Conservation (phyloP, 2,888 invertebrate genomes). For the Liposcelis brunnea region DNA sequence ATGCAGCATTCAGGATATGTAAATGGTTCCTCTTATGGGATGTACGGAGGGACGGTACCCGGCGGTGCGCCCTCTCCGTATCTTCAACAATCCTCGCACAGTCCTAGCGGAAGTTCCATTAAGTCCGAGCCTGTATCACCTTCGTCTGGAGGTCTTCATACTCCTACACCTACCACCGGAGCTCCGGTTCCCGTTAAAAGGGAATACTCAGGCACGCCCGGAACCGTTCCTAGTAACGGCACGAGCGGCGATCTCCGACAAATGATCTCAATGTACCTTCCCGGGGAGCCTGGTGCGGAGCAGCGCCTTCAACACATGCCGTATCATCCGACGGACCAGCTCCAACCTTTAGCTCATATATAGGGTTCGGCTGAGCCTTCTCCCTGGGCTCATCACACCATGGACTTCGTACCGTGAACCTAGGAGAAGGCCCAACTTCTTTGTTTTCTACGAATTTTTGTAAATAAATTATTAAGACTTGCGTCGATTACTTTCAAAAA, state of each 20-base stretch:
- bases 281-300: constrained; percentile 41
- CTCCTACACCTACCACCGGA: constrained; percentile 29
- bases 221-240: constrained; percentile 13
- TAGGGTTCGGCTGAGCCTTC: constrained; percentile 27
- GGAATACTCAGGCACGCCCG: constrained; percentile 36
- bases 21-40: constrained; percentile 56
- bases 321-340: constrained; percentile 34
- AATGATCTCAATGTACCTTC: constrained; percentile 62
- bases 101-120: constrained; percentile 73
- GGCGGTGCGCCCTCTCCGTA: constrained; percentile 53
- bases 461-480: too few species aligned
- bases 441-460: too few species aligned
- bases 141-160: constrained; percentile 35
- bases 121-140: constrained; percentile 81
- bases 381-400: constrained; percentile 1
- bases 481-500: too few species aligned
- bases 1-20: constrained; percentile 62
- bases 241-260: constrained; percentile 40
- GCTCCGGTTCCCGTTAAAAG: constrained; percentile 39
- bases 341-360: constrained; percentile 47
- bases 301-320: constrained; percentile 25
- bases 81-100: constrained; percentile 58
- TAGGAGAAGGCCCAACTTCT: background rate
- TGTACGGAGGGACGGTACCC: constrained; percentile 49
- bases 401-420: constrained; percentile 7